Evolutionary conservation across 2,797 vertebrate species (phyloP), one percentile per base, ranked within the genome.

Genomic region (Eupleurogrammus muticus): DNA sequence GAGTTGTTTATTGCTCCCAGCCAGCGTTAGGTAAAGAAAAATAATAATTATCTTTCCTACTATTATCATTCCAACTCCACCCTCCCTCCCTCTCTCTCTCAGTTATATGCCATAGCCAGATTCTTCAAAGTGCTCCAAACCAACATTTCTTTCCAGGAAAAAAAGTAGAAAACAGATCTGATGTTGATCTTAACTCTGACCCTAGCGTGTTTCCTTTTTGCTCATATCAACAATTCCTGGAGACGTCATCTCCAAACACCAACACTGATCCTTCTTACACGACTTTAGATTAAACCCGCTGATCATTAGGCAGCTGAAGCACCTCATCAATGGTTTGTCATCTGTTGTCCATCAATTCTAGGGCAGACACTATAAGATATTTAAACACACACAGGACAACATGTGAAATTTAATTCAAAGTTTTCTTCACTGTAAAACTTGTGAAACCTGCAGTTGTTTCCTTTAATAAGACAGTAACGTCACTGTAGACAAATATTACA

Each of bases 31-130:
- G 50, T 68, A 55, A 66, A 76, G 58, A 66, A 73, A 76, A 81
- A 77, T 58, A 70, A 51, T 55, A 65, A 80, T 80, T 64, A 77
- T 70, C 17, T 54, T 69, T 75, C 71, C 75, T 35, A 20, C 11
- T 12, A 78, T 84, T 80, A 76, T 73, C 69, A 71, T 81, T 86
- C 73, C 78, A 78, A 40, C 68, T 73, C 76, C 68, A 55, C 68
- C 80, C 80, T 77, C 2, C 21, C 55, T 20, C 23, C 40, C n/a
- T 24, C 23, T 14, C 20, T 62, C 32, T 38, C 19, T 79, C 65
- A 49, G 56, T 65, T 51, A 52, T 38, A 44, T 34, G 49, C 69
- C 70, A 48, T 59, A 60, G 55, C 67, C 58, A 68, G 55, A 68
- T 8, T 44, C 40, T 66, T 62, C 23, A 38, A 46, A 12, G 19